A percentile compares a stretch with the other conserved stretches of the same genome.
phyloP scores from a whole-genome alignment of 1,140 invertebrate species.

The Meloidogyne exigua region DNA sequence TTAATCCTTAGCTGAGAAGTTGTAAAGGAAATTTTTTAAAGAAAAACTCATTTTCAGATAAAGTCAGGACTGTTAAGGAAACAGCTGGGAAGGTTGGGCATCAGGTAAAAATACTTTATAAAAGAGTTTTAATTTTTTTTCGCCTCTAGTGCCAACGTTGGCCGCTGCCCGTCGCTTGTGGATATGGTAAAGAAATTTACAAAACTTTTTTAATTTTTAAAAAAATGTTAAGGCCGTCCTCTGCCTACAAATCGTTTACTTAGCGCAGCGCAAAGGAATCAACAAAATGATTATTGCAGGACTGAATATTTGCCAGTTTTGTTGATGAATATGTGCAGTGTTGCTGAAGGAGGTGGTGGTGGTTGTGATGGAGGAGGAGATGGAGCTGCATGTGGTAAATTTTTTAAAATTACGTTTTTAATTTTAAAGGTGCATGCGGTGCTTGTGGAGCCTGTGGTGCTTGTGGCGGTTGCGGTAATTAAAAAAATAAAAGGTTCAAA shows the following conservation, averaged over 20 bases:
- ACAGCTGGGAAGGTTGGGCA: conserved; percentile 39
- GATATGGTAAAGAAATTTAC: conserved; percentile 36
- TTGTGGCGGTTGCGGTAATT: conserved; percentile 25
- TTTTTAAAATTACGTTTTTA: not conserved
- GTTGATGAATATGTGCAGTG: conserved; percentile 39
- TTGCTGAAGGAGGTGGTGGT: conserved; percentile 4
- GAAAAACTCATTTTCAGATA: too few relatives aligned
- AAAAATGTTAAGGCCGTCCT: conserved; percentile 10
- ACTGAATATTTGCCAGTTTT: conserved; percentile 44
- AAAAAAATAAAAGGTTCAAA: not conserved
- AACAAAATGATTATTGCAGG: conserved; percentile 28
- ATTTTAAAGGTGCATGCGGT: conserved; percentile 39
- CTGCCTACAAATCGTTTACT: conserved; percentile 48
- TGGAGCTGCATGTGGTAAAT: conserved; percentile 34
- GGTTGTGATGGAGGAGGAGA: conserved; percentile 39
- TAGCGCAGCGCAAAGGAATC: conserved; percentile 32
- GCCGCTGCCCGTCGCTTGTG: conserved; percentile 52
- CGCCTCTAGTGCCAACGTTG: conserved; percentile 48
- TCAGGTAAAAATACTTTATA: conserved; percentile 24
- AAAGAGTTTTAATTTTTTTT: not conserved
- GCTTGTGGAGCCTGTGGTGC: conserved; percentile 44
- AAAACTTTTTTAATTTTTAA: not conserved
- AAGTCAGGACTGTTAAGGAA: conserved; percentile 40
- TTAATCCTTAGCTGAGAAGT: not conserved
- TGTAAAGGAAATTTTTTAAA: conserved; percentile 1